These are phyloP conservation scores for Psylliodes chrysocephalus DNA, from an alignment of 2,888 invertebrate genomes.

Conservation along the genomic window DNA sequence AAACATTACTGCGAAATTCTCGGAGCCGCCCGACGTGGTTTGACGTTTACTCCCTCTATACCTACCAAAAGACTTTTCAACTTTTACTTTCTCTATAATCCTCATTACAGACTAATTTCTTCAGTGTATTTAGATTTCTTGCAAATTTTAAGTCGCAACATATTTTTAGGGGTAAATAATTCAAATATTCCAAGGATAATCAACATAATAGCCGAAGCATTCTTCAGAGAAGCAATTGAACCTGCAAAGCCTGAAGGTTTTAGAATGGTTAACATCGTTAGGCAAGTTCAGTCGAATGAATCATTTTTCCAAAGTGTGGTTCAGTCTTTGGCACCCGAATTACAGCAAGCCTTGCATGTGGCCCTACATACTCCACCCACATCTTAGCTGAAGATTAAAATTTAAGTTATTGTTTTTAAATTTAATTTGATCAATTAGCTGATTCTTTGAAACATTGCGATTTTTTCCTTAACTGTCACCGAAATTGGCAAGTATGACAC, in stretches of 20 bases:
- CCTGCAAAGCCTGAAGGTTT: slow-evolving; percentile 77
- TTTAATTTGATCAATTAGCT: slow-evolving; percentile 21
- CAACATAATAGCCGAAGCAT: slow-evolving; percentile 89
- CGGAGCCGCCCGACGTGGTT: too few relatives aligned
- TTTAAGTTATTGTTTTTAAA: slow-evolving; percentile 41
- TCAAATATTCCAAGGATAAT: slow-evolving; percentile 90
- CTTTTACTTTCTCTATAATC: too few relatives aligned
- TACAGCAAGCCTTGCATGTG: slow-evolving; percentile 84
- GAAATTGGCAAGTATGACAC: background rate
- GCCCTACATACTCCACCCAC: slow-evolving; percentile 67
- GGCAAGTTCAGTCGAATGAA: slow-evolving; percentile 82
- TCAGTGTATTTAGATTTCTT: too few relatives aligned
- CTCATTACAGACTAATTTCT: too few relatives aligned
- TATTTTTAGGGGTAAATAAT: slow-evolving; percentile 81
- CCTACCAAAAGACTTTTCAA: too few relatives aligned
- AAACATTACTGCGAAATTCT: too few relatives aligned
- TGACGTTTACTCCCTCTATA: too few relatives aligned
- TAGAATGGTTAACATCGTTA: slow-evolving; percentile 85
- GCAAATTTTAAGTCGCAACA: too few relatives aligned
- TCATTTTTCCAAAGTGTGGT: slow-evolving; percentile 61
- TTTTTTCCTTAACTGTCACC: background rate
- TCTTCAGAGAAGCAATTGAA: slow-evolving; percentile 84
- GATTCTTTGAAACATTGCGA: slow-evolving; percentile 7
- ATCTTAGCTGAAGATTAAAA: slow-evolving; percentile 38
- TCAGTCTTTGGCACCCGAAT: slow-evolving; percentile 78